phyloP scores from a whole-genome alignment of 2,113 vertebrate species.

The Lepus americanus region DNA sequence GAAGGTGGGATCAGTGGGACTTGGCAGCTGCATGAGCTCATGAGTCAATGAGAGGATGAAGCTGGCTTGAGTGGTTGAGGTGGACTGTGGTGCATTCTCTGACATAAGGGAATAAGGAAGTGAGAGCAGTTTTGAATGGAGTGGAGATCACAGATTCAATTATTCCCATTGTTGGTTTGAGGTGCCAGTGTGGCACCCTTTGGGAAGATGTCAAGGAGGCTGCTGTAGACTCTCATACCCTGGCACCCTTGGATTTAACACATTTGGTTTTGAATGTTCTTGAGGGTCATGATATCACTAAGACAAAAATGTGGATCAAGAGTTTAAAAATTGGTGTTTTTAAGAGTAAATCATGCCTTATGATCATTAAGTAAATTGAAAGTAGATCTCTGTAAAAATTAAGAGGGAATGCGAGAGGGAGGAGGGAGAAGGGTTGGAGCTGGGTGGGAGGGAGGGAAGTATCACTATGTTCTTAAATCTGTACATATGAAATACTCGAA shows the following conservation, averaged over 20 bases:
- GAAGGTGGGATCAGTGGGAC: background rate
- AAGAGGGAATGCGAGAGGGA: too few relatives aligned
- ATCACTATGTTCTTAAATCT: too few relatives aligned
- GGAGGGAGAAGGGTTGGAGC: too few relatives aligned
- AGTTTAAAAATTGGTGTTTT: background rate
- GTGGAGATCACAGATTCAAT: background rate
- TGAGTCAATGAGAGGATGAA: background rate
- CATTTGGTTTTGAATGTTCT: background rate
- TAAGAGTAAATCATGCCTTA: background rate
- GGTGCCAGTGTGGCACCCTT: background rate
- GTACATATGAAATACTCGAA: too few relatives aligned
- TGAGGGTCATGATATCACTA: background rate
- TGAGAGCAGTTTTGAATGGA: background rate
- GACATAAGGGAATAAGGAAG: background rate
- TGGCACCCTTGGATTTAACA: background rate
- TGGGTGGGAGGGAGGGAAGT: too few relatives aligned
- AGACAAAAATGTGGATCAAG: background rate
- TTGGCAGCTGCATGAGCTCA: background rate
- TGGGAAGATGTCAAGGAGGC: background rate
- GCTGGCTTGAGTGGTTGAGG: background rate
- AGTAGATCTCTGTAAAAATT: too few relatives aligned
- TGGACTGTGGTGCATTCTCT: background rate
- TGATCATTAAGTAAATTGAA: too few relatives aligned
- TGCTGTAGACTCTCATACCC: background rate
- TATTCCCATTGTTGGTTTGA: conserved; percentile 23